A percentile compares a stretch with the other conserved stretches of the same genome.
phyloP scores from a whole-genome alignment of 2,888 invertebrate species.

The Drosophila koepferae region DNA sequence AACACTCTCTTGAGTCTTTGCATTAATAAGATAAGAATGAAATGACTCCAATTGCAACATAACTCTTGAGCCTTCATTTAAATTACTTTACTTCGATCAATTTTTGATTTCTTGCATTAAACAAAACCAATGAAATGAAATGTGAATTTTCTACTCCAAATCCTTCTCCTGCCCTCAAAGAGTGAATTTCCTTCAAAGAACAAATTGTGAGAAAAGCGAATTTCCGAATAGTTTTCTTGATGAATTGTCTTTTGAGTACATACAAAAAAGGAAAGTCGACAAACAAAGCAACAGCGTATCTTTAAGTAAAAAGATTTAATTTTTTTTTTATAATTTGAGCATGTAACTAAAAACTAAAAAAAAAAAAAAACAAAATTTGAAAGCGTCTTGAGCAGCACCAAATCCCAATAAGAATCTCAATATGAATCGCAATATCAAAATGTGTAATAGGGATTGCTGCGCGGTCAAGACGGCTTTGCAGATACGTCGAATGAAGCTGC shows the following conservation, averaged over 20 bases:
- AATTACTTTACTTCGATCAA: too few species aligned
- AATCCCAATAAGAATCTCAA: not conserved
- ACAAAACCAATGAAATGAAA: too few species aligned
- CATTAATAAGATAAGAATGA: not conserved
- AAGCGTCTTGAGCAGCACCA: not conserved
- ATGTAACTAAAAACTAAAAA: not conserved
- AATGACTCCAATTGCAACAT: not conserved
- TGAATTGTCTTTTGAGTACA: too few species aligned
- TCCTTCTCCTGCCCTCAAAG: too few species aligned
- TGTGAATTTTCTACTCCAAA: too few species aligned
- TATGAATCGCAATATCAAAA: conserved; percentile 16
- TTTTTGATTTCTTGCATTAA: too few species aligned
- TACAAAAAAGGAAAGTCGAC: too few species aligned
- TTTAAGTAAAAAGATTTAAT: not conserved
- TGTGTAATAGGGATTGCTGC: conserved; percentile 64
- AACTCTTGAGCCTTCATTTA: not conserved
- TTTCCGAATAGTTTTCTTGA: too few species aligned
- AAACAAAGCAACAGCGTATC: not conserved
- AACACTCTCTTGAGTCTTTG: not conserved
- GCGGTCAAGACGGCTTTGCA: conserved; percentile 50
- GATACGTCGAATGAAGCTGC: conserved; percentile 32
- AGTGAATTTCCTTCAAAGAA: too few species aligned
- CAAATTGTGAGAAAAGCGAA: too few species aligned
- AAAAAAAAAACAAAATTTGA: conserved; percentile 4
- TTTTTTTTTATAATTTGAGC: not conserved